Percentiles rank a stretch among this genome's conserved stretches.
Evolutionary conservation across 1,140 invertebrate genomes (phyloP).

Genomic region (Stenopsyche tienmushanensis): DNA sequence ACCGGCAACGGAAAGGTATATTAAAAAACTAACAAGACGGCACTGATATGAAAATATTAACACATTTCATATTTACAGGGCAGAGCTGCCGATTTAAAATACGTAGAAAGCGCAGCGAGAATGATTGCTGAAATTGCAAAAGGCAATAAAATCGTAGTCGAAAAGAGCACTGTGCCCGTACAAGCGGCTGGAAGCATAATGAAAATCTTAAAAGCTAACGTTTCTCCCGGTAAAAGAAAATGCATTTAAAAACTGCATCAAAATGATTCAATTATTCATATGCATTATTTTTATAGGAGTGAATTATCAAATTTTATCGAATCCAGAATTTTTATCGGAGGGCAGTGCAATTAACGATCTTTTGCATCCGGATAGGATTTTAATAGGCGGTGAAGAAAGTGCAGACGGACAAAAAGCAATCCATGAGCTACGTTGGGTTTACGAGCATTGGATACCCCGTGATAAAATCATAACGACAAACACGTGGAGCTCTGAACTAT

Average conservation of each 20-base stretch:
- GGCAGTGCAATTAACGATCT: conserved; percentile 97
- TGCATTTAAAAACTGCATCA: neutral
- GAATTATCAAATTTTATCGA: conserved; percentile 89
- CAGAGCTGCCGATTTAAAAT: conserved; percentile 96
- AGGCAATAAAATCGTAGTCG: conserved; percentile 96
- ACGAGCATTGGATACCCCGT: conserved; percentile 92
- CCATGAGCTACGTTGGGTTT: conserved; percentile 82
- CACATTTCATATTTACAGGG: conserved; percentile 59
- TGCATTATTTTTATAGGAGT: conserved; percentile 46
- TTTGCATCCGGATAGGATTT: conserved; percentile 88
- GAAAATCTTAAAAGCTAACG: conserved; percentile 90
- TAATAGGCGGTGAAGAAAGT: conserved; percentile 96
- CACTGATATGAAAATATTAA: neutral
- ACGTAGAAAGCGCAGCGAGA: conserved; percentile 93
- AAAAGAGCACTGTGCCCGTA: conserved; percentile 99
- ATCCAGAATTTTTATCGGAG: conserved; percentile 98
- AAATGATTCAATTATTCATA: neutral
- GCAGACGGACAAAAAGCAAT: conserved; percentile 82
- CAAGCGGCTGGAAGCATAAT: conserved; percentile 95
- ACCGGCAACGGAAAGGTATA: conserved; percentile 89
- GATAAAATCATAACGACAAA: conserved; percentile 96
- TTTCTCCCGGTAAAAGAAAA: conserved; percentile 69
- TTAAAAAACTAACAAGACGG: no score
- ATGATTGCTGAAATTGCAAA: conserved; percentile 91
- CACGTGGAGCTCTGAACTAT: conserved; percentile 98